Percentiles rank a stretch among this genome's conserved stretches.
phyloP scores from a whole-genome alignment of 2,113 vertebrate genomes.

The Sapayoa aenigma region DNA sequence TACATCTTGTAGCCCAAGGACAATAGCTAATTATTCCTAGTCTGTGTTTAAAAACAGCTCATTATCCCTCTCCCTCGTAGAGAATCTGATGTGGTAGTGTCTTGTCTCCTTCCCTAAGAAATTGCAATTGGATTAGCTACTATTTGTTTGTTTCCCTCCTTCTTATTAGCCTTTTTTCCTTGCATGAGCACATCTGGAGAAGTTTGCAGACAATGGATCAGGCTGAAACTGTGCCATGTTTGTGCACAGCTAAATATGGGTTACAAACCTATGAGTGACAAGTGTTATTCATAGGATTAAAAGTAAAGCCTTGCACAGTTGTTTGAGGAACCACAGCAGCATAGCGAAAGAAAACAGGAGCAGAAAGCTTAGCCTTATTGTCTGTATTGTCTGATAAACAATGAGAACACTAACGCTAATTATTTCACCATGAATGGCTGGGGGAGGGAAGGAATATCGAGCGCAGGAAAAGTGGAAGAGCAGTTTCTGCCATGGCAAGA shows the following conservation, averaged over 20 bases:
- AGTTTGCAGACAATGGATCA: conserved; percentile 56
- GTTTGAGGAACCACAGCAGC: conserved; percentile 69
- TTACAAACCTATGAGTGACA: conserved; percentile 72
- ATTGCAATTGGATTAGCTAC: neutral
- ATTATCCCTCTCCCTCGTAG: neutral
- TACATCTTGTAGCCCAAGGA: neutral
- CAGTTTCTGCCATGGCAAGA: neutral
- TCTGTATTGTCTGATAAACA: conserved; percentile 72
- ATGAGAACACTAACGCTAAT: conserved; percentile 68
- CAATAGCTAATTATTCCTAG: conserved; percentile 20
- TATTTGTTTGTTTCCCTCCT: conserved; percentile 26
- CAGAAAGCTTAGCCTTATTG: conserved; percentile 61
- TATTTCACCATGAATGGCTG: conserved; percentile 59
- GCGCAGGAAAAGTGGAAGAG: neutral
- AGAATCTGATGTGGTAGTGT: neutral
- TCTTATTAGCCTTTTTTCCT: neutral
- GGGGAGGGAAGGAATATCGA: conserved; percentile 14
- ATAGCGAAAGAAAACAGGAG: conserved; percentile 61
- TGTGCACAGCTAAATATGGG: conserved; percentile 71
- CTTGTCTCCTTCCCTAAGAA: neutral
- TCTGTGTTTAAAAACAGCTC: conserved; percentile 41
- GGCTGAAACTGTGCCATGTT: conserved; percentile 68
- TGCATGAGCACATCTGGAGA: conserved; percentile 54
- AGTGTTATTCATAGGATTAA: conserved; percentile 78
- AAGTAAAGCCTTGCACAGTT: conserved; percentile 70